These are phyloP conservation scores for Hypanus sabinus DNA, from an alignment of 2,113 vertebrate species.

Conservation along the genomic window DNA sequence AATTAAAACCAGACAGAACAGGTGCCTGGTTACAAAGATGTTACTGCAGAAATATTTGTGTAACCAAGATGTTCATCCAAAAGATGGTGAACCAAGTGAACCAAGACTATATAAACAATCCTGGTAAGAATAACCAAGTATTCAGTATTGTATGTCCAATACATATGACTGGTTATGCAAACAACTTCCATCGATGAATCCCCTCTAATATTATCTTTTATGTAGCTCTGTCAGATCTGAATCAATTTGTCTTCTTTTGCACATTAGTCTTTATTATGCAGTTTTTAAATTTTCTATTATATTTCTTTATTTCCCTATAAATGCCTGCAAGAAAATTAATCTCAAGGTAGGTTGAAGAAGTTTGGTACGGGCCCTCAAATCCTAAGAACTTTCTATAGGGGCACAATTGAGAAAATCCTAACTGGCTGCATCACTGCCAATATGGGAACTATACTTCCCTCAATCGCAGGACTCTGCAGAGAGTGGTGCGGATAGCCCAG, in stretches of 20 bases:
- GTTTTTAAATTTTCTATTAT: no score
- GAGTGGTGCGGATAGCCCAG: no score
- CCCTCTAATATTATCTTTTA: neutral
- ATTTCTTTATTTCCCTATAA: no score
- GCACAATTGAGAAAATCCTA: no score
- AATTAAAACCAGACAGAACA: constrained; percentile 14
- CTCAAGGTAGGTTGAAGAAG: no score
- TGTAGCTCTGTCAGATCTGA: neutral
- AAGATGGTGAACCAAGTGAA: neutral
- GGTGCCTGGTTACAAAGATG: neutral
- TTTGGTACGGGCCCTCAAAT: no score
- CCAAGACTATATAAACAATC: neutral
- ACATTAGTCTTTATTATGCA: no score
- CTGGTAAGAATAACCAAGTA: neutral
- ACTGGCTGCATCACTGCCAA: no score
- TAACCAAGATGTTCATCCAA: neutral
- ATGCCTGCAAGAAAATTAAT: no score
- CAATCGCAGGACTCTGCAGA: no score
- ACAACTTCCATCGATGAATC: neutral
- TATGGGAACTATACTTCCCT: no score
- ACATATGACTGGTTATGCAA: neutral
- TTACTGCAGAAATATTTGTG: neutral
- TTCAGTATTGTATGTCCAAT: neutral
- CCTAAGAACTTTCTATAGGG: no score
- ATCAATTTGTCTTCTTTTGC: neutral